Evolutionary conservation across 35 echinoderm and acorn worm genomes (phyloP).

Genomic region (Chiridota heheva): DNA sequence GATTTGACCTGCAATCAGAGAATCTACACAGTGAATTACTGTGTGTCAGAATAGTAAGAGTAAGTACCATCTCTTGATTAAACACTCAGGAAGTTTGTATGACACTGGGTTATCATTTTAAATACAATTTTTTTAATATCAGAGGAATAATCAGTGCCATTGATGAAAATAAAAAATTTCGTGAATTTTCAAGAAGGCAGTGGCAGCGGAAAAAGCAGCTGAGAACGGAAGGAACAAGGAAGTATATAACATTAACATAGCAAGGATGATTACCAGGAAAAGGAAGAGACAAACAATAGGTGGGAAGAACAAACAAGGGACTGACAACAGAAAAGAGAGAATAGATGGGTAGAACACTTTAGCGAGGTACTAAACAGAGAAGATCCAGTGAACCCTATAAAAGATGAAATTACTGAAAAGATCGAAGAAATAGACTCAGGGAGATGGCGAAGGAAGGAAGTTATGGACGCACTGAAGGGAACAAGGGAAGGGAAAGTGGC

Average conservation of each 20-base stretch:
- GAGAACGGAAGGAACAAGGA: too few relatives aligned
- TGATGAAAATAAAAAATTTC: neutral
- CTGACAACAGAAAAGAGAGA: too few relatives aligned
- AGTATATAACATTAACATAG: neutral
- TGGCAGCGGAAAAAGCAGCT: neutral
- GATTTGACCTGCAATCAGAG: conserved; percentile 91
- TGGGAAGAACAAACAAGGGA: too few relatives aligned
- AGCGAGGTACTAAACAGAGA: too few relatives aligned
- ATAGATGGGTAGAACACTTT: too few relatives aligned
- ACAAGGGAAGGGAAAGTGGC: too few relatives aligned
- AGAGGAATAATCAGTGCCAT: neutral
- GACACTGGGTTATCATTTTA: neutral
- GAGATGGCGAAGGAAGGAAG: too few relatives aligned
- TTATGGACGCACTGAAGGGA: too few relatives aligned
- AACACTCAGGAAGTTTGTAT: too few relatives aligned
- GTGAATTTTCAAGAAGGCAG: neutral
- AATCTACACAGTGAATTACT: conserved; percentile 83
- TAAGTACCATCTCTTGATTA: neutral
- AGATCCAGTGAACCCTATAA: too few relatives aligned
- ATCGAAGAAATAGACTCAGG: too few relatives aligned
- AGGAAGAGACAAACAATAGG: neutral
- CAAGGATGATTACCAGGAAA: neutral
- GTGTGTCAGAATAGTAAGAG: conserved; percentile 68
- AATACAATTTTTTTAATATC: neutral
- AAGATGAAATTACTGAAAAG: too few relatives aligned